A percentile compares a stretch with the other conserved stretches of the same genome.
phyloP scores from a whole-genome alignment of 2,113 vertebrate genomes.

The Zosterops lateralis region DNA sequence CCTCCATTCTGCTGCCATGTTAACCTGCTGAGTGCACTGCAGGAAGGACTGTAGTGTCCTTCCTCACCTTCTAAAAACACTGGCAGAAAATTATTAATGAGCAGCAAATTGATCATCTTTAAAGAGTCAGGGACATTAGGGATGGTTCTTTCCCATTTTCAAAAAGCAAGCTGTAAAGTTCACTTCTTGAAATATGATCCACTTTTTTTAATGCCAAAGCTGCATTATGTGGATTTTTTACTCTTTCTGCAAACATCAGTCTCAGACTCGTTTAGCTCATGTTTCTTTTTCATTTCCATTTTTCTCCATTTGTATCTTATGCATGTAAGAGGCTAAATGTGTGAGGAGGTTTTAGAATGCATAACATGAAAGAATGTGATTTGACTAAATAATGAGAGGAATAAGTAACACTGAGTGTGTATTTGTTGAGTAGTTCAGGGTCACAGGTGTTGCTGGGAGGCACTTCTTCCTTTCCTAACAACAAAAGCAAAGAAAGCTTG shows the following conservation, averaged over 20 bases:
- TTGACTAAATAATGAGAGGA: neutral
- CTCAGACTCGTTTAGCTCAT: neutral
- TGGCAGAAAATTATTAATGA: neutral
- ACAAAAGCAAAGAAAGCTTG: neutral
- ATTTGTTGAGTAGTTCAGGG: neutral
- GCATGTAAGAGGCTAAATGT: neutral
- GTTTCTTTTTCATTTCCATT: neutral
- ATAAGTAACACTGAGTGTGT: neutral
- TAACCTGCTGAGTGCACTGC: neutral
- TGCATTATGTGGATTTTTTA: neutral
- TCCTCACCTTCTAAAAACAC: neutral
- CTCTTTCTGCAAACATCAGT: neutral
- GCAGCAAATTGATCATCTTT: neutral
- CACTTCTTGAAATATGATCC: neutral
- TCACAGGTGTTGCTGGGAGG: neutral
- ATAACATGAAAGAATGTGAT: neutral
- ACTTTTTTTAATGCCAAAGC: neutral
- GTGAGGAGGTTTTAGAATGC: neutral
- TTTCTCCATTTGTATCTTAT: neutral
- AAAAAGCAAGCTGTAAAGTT: neutral
- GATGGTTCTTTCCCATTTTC: neutral
- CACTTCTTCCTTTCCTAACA: neutral
- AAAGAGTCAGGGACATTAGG: neutral
- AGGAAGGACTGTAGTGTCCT: accelerated
- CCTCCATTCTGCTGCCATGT: neutral